phyloP scores from a whole-genome alignment of 2,113 vertebrate species.

The Garra rufa region DNA sequence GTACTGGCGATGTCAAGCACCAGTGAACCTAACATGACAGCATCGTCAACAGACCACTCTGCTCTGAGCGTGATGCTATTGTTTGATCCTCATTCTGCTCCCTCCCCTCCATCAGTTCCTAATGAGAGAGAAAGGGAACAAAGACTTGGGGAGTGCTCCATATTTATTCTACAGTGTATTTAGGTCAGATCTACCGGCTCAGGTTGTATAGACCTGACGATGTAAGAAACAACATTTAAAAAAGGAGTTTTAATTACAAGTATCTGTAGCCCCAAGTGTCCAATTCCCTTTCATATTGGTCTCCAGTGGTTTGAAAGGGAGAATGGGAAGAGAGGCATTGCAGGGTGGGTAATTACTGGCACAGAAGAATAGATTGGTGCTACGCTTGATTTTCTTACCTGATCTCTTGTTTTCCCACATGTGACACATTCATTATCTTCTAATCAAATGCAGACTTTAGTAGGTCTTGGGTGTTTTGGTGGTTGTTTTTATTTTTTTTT shows the following conservation, averaged over 20 bases:
- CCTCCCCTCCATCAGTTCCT: constrained; percentile 62
- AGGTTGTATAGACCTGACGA: constrained; percentile 73
- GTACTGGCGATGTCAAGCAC: constrained; percentile 25
- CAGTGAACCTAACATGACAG: constrained; percentile 34
- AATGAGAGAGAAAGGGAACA: constrained; percentile 73
- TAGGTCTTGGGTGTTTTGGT: constrained; percentile 70
- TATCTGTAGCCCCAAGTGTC: constrained; percentile 79
- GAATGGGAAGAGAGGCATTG: constrained; percentile 69
- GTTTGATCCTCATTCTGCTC: constrained; percentile 40
- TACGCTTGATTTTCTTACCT: constrained; percentile 72
- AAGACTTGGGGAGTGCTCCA: constrained; percentile 68
- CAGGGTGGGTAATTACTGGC: constrained; percentile 74
- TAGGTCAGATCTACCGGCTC: constrained; percentile 79
- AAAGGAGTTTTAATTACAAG: constrained; percentile 74
- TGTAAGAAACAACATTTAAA: constrained; percentile 75
- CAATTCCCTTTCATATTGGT: constrained; percentile 82
- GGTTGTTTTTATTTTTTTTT: constrained; percentile 67
- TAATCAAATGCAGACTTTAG: constrained; percentile 80
- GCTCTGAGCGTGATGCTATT: constrained; percentile 26
- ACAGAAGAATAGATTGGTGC: constrained; percentile 69
- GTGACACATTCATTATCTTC: constrained; percentile 81
- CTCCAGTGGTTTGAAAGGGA: constrained; percentile 72
- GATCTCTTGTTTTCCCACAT: constrained; percentile 71
- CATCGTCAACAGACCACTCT: constrained; percentile 26
- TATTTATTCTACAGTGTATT: constrained; percentile 78